A percentile compares a stretch with the other conserved stretches of the same genome.
Evolutionary conservation across 1,140 invertebrate genomes (phyloP).

Genomic region (Drosophila murphyi): DNA sequence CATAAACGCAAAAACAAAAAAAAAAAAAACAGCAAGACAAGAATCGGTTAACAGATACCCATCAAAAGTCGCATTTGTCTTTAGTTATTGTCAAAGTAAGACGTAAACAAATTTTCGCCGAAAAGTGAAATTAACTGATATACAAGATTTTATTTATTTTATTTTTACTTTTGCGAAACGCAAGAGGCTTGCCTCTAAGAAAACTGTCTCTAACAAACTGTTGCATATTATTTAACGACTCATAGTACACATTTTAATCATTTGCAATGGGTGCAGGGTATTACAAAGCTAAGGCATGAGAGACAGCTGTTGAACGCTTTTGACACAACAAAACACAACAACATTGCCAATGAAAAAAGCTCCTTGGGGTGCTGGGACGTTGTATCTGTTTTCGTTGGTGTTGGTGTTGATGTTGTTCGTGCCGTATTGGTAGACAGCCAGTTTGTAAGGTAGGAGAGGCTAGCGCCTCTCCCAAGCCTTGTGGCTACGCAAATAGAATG

Average conservation of each 20-base stretch:
- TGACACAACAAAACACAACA: constrained; percentile 40
- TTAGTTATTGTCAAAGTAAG: too few species aligned
- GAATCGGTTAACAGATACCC: too few species aligned
- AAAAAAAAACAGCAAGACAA: constrained; percentile 1
- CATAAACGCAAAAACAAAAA: constrained; percentile 2
- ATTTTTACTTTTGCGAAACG: too few species aligned
- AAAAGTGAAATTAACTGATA: too few species aligned
- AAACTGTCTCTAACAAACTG: too few species aligned
- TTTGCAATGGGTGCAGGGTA: too few species aligned
- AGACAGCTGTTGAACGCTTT: constrained; percentile 78
- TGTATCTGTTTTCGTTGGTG: background rate
- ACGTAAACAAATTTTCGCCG: too few species aligned
- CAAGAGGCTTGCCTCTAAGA: too few species aligned
- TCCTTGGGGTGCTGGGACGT: constrained; percentile 18
- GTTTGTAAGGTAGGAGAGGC: background rate
- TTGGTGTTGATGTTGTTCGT: constrained; percentile 25
- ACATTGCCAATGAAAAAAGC: constrained; percentile 61
- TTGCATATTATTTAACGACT: too few species aligned
- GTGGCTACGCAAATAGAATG: constrained; percentile 59
- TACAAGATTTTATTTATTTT: too few species aligned
- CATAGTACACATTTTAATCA: too few species aligned
- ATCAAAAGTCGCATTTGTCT: too few species aligned
- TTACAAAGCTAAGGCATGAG: constrained; percentile 44
- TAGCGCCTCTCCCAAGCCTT: constrained; percentile 6
- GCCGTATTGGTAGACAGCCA: constrained; percentile 4